Evolutionary conservation across 2,113 vertebrate genomes (phyloP), one percentile per base, ranked within the genome.

Genomic region (cat (Felis catus)): DNA sequence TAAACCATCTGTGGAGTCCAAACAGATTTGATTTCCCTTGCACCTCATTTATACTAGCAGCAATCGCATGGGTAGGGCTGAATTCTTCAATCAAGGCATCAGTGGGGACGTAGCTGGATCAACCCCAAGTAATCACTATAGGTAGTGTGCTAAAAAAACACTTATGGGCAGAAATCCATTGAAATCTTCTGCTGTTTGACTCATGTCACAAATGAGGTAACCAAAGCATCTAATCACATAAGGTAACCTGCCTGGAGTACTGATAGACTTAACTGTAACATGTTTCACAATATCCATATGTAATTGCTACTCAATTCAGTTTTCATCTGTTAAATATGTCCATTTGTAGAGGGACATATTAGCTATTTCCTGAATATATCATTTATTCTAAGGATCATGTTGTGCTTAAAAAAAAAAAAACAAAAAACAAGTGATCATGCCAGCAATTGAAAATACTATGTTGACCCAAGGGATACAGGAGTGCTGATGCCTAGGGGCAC

Each of bases 1-100:
- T 61, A 63, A 96, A 92, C 98, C 97, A 97, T 98, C 98, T 98
- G 97, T 95, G 41, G 83, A 92, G 39, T 94, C 45, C 87, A 33
- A 2, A 87, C 78, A 91, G 96, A 95, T 92, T 91, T n/a, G 80
- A 92, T 88, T 85, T 78, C 65, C 65, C 80, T 93, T 25, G 7
- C 21, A 66, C 73, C 19, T 82, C 48, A 73, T 81, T 81, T 83
- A 84, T 48, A 8, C 27, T 0, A 25, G 66, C 39, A 15, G n/a
- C 55, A 21, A 15, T 55, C 66, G 4, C 18, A 0, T 3, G 23
- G 16, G 9, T 74, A 4, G 79, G 79, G 78, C 29, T 9, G 1
- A 36, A 21, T 51, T 89, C 80, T 85, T 18, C 33, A 81, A 61
- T 71, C 73, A 66, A 53, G 16, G 11, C 25, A 3, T 79, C 53